These are phyloP conservation scores for Cydia fagiglandana DNA, from an alignment of 1,140 invertebrate genomes.

Conservation along the genomic window DNA sequence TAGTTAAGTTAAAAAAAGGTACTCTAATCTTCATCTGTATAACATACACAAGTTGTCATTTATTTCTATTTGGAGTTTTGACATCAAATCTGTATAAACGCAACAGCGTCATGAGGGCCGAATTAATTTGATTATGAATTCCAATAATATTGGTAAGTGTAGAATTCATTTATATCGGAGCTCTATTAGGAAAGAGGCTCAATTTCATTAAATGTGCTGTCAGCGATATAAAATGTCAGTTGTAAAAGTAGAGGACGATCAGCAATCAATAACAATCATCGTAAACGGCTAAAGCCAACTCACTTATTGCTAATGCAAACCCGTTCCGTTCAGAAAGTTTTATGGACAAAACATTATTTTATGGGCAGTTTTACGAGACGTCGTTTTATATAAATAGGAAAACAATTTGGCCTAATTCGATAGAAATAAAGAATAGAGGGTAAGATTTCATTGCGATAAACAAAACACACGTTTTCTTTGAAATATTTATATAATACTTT, in stretches of 20 bases:
- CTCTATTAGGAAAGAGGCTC: conserved; percentile 1
- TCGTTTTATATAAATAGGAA: conserved; percentile 14
- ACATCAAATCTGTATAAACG: no score
- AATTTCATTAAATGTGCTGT: conserved; percentile 14
- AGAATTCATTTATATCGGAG: background rate
- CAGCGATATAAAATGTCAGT: background rate
- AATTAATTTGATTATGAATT: no score
- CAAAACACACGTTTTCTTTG: no score
- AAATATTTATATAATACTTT: no score
- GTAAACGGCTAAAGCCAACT: conserved; percentile 17
- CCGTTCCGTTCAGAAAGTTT: conserved; percentile 7
- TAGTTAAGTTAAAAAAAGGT: background rate
- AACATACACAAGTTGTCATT: background rate
- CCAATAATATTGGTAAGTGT: background rate
- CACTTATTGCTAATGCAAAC: conserved; percentile 28
- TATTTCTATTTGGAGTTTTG: background rate
- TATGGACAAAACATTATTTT: background rate
- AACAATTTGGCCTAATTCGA: background rate
- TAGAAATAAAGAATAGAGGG: background rate
- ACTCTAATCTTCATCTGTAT: background rate
- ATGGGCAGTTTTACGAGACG: conserved; percentile 1
- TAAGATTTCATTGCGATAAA: background rate
- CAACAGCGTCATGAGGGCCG: no score
- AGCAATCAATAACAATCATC: conserved; percentile 30
- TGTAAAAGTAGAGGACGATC: conserved; percentile 23